Percentiles rank a stretch among this genome's conserved stretches.
phyloP scores from a whole-genome alignment of 2,888 invertebrate species.

The Rhagium mordax region DNA sequence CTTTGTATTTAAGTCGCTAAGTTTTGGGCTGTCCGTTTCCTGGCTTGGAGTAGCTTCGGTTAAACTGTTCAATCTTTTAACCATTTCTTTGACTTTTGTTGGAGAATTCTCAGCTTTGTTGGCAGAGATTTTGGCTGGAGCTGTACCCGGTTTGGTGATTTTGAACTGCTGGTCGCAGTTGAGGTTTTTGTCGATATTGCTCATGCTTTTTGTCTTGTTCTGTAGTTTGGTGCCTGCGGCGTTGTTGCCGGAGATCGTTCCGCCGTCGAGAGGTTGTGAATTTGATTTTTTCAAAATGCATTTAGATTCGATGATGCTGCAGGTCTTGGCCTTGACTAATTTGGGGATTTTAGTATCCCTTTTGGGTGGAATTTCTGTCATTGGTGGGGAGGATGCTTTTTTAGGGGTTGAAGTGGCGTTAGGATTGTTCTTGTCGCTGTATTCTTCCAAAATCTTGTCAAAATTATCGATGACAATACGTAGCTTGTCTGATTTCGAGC shows the following conservation, averaged over 20 bases:
- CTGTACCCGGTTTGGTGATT: constrained; percentile 15
- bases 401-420: constrained; percentile 46
- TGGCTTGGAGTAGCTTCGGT: constrained; percentile 39
- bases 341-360: constrained; percentile 70
- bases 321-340: constrained; percentile 80
- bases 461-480: constrained; percentile 72
- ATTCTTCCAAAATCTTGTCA: constrained; percentile 73
- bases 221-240: constrained; percentile 29
- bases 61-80: constrained; percentile 61
- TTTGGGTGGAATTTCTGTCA: constrained; percentile 44
- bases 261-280: constrained; percentile 69
- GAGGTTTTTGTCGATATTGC: constrained; percentile 49
- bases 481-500: constrained; percentile 64
- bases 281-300: constrained; percentile 77
- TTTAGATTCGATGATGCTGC: constrained; percentile 80
- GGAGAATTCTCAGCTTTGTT: constrained; percentile 19
- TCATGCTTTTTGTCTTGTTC: constrained; percentile 61
- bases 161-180: neutral
- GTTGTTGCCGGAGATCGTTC: neutral
- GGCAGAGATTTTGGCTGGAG: constrained; percentile 14
- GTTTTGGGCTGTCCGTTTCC: constrained; percentile 6
- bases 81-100: constrained; percentile 62
- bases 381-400: constrained; percentile 46
- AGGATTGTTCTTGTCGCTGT: constrained; percentile 48
- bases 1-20: neutral